phyloP scores from a whole-genome alignment of 2,797 vertebrate species.

The Scomberomorus guttatus region DNA sequence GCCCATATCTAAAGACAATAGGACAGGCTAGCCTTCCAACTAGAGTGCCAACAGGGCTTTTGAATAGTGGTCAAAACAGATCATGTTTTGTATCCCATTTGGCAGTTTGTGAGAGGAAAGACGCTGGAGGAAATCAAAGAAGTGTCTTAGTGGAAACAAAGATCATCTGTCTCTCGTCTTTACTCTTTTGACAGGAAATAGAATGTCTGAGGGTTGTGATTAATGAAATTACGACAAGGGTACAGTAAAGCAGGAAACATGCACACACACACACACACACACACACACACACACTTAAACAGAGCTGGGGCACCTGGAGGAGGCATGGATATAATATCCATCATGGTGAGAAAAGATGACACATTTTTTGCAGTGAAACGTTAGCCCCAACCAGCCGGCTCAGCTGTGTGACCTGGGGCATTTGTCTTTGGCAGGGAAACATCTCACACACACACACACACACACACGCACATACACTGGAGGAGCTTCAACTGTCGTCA shows the following conservation, averaged over 20 bases:
- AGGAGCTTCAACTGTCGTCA: slow-evolving; percentile 65
- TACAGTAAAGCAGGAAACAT: slow-evolving; percentile 48
- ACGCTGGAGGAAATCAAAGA: slow-evolving; percentile 63
- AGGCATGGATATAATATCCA: slow-evolving; percentile 59
- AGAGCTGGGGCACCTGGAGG: slow-evolving; percentile 58
- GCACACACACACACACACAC: slow-evolving; percentile 21
- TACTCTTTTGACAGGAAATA: slow-evolving; percentile 50
- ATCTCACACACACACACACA: slow-evolving; percentile 30
- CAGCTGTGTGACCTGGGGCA: slow-evolving; percentile 64
- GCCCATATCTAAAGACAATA: slow-evolving; percentile 70
- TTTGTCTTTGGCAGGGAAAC: slow-evolving; percentile 48
- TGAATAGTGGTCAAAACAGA: slow-evolving; percentile 53
- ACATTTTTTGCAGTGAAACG: slow-evolving; percentile 62
- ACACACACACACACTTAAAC: slow-evolving; percentile 18
- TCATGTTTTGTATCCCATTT: slow-evolving; percentile 64
- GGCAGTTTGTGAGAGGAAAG: slow-evolving; percentile 54
- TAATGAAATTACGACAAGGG: slow-evolving; percentile 67
- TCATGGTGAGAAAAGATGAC: slow-evolving; percentile 59
- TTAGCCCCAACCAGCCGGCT: slow-evolving; percentile 51
- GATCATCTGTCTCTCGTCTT: slow-evolving; percentile 63
- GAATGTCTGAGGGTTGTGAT: slow-evolving; percentile 62
- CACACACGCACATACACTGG: slow-evolving; percentile 31
- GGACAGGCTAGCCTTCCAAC: slow-evolving; percentile 25
- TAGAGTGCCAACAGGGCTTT: slow-evolving; percentile 39
- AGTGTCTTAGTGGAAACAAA: slow-evolving; percentile 58